phyloP scores from a whole-genome alignment of 2,113 vertebrate species.

The Rhabdomys dilectus region DNA sequence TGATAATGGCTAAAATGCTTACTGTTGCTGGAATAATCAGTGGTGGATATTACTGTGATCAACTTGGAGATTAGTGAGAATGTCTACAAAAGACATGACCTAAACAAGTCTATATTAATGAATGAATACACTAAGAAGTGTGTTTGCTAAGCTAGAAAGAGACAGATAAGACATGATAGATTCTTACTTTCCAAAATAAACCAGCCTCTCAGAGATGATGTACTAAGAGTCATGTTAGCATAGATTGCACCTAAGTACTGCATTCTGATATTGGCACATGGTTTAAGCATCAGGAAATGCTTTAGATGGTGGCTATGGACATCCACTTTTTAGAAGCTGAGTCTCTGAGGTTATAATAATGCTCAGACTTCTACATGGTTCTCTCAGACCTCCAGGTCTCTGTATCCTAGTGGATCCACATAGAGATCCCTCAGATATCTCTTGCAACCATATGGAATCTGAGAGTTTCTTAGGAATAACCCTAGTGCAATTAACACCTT shows the following conservation, averaged over 20 bases:
- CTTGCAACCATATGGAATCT: background rate
- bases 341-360: background rate
- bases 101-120: background rate
- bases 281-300: background rate
- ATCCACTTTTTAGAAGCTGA: background rate
- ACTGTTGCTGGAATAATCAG: background rate
- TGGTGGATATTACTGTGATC: background rate
- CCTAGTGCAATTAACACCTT: background rate
- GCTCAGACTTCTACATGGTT: background rate
- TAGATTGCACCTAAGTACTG: background rate
- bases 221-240: background rate
- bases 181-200: background rate
- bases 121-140: background rate
- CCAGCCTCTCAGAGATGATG: background rate
- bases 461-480: background rate
- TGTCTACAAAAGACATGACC: background rate
- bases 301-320: accelerated
- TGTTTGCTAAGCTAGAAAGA: background rate
- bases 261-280: background rate
- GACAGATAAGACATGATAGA: background rate
- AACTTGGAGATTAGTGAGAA: background rate
- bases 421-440: background rate
- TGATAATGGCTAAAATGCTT: background rate
- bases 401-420: background rate
- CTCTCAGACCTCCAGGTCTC: background rate